These are phyloP conservation scores for Melanophora roralis DNA, from an alignment of 2,888 invertebrate genomes.

Conservation along the genomic window DNA sequence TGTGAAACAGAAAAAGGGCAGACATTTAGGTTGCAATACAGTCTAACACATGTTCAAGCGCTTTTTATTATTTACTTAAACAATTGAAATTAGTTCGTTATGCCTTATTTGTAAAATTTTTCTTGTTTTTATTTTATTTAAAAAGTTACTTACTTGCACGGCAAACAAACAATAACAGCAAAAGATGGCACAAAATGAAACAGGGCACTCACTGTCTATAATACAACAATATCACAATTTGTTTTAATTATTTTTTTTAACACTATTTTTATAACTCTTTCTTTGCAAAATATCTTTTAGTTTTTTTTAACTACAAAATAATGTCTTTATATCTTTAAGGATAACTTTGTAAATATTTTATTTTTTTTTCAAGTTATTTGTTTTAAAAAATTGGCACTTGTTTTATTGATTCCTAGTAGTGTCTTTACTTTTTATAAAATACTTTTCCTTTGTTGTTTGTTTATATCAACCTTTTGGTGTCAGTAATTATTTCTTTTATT, in stretches of 20 bases:
- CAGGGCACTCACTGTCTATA: not conserved
- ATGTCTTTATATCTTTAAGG: not conserved
- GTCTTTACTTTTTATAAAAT: not conserved
- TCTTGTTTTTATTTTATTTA: not conserved
- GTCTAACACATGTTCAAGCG: not conserved
- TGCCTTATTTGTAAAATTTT: too few relatives aligned
- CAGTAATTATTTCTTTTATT: slow-evolving; percentile 2
- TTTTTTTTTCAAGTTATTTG: not conserved
- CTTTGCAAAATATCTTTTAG: not conserved
- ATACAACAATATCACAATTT: slow-evolving; percentile 26
- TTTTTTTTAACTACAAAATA: not conserved
- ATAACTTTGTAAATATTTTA: not conserved
- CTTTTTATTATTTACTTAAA: not conserved
- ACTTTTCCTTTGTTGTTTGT: not conserved
- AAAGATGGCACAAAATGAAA: not conserved
- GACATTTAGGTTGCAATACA: slow-evolving; percentile 1
- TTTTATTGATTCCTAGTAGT: not conserved
- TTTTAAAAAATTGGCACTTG: slow-evolving; percentile 33
- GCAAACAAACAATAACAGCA: not conserved
- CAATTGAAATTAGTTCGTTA: not conserved
- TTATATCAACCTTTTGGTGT: not conserved
- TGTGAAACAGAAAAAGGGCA: not conserved
- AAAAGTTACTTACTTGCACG: slow-evolving; percentile 50
- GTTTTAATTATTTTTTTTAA: not conserved
- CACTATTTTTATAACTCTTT: not conserved